Base-by-base conservation (phyloP, 2,113 vertebrate species). In the Mandrillus leucophaeus region DNA sequence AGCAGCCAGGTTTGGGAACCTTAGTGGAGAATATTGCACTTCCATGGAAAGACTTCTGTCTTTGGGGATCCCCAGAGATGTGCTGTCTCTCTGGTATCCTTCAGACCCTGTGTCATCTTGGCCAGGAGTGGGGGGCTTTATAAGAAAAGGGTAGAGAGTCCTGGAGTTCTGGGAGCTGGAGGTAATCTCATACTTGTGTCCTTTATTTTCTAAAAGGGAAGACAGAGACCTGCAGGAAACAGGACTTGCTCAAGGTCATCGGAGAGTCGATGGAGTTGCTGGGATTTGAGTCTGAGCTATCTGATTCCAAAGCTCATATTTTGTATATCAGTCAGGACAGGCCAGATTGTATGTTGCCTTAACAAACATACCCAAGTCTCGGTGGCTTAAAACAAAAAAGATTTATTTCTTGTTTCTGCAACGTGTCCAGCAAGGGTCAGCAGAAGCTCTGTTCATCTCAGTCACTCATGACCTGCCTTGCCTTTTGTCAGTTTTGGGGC, bases 161-260 rank as follows among this genome's bases (percentile, higher is more conserved):
- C 57, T 82, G 30, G 32, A 55, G 82, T 43, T 94, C 78, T 50
- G 73, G 75, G 66, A 82, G 30, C 43, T 70, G 32, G 50, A 64
- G 72, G n/a, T 43, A 64, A 55, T 43, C 50, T 66, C 38, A 68
- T 18, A 14, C 12, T 4, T 11, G 27, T 20, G 18, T 27, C 43
- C 52, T 91, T 30, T 76, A 4, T 94, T 96, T 96, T 83, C 30
- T 88, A 20, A 91, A 91, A 89, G 73, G 22, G 38, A n/a, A 89
- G 18, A 43, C 50, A 70, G 95, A 97, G 32, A 72, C 18, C 25
- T 25, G n/a, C 59, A 92, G 66, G 66, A 14, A 7, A 85, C 89
- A 61, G 75, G 70, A 70, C 55, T 94, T 76, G 61, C 90, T 61
- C 18, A 50, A 72, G 23, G 79, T 38, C 52, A 22, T 72, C 72